Evolutionary conservation across 2,113 vertebrate genomes (phyloP).

Genomic region (Barnardius zonarius): DNA sequence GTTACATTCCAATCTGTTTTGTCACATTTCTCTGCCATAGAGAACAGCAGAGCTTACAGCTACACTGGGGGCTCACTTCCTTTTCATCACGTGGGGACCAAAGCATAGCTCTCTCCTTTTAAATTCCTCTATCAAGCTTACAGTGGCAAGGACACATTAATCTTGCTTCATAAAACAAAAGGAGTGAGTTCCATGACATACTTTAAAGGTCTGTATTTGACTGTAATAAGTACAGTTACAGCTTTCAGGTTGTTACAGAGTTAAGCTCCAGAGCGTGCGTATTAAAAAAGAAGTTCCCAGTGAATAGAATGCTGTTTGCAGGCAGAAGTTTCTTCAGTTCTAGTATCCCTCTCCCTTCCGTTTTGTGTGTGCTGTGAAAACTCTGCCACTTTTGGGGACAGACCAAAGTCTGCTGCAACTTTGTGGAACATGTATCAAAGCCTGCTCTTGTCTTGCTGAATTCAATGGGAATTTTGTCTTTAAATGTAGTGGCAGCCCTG

Average conservation of each 20-base stretch:
- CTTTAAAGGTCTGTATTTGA: neutral
- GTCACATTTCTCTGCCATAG: neutral
- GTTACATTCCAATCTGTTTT: neutral
- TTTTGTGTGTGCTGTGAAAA: neutral
- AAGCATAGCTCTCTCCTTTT: neutral
- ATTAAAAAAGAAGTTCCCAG: neutral
- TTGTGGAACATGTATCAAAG: conserved; percentile 3
- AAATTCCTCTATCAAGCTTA: neutral
- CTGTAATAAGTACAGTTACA: neutral
- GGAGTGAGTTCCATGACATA: neutral
- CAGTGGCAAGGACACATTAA: neutral
- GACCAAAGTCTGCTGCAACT: conserved; percentile 27
- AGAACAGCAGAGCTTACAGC: neutral
- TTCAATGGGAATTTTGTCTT: conserved; percentile 61
- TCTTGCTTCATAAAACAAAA: neutral
- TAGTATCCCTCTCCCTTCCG: neutral
- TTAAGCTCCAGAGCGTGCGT: neutral
- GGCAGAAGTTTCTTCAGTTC: neutral
- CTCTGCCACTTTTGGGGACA: conserved; percentile 21
- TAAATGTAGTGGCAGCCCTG: neutral
- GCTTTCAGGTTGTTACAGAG: neutral
- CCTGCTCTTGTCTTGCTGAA: conserved; percentile 39
- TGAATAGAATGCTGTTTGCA: conserved; percentile 3
- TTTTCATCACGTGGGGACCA: neutral
- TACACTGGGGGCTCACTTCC: neutral